Evolutionary conservation across 2,113 vertebrate genomes (phyloP).

Genomic region (Lamprologus ornatipinnis): DNA sequence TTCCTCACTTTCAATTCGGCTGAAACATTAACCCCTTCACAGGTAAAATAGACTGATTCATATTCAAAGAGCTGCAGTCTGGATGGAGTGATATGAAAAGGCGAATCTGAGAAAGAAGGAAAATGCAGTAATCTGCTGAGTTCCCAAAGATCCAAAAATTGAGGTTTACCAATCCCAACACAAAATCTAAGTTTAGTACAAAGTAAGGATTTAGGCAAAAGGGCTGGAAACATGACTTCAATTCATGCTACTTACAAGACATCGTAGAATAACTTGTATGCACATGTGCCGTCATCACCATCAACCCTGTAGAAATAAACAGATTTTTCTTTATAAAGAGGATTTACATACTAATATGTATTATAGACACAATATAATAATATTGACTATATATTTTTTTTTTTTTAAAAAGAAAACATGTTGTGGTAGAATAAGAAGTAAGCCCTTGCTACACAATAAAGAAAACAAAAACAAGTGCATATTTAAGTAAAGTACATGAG

Average conservation of each 20-base stretch:
- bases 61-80: neutral
- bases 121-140: neutral
- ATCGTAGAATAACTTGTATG: fast-evolving
- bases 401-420: fast-evolving
- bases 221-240: fast-evolving
- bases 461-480: fast-evolving
- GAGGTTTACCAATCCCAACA: neutral
- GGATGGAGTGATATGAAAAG: neutral
- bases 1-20: neutral
- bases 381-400: fast-evolving
- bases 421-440: neutral
- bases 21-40: neutral
- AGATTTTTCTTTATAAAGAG: neutral
- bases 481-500: neutral
- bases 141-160: fast-evolving
- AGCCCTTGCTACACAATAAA: neutral
- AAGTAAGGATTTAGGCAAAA: neutral
- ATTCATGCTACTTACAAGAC: neutral
- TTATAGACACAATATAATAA: neutral
- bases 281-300: neutral
- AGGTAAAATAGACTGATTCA: neutral
- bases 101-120: neutral
- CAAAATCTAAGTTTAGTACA: neutral
- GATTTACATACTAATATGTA: fast-evolving
- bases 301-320: neutral